Conservation (phyloP, 2,888 invertebrate genomes). For the Pyralis farinalis region DNA sequence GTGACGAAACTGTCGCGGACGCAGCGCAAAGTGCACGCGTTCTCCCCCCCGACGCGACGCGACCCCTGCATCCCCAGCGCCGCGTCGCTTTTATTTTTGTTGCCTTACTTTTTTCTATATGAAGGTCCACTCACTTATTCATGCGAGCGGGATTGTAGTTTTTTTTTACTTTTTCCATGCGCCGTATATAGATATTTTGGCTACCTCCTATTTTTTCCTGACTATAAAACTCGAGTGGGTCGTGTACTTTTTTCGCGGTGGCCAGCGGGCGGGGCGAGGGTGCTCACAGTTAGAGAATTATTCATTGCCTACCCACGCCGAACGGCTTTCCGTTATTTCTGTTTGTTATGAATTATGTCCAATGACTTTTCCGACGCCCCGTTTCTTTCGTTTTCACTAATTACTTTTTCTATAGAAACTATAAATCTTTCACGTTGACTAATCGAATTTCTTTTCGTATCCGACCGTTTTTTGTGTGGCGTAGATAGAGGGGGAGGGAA, state of each 20-base stretch:
- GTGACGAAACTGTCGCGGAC: slow-evolving; percentile 22
- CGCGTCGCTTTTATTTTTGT: slow-evolving; percentile 50
- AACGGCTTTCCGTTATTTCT: slow-evolving; percentile 79
- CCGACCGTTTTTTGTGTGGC: slow-evolving; percentile 6
- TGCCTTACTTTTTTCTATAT: slow-evolving; percentile 69
- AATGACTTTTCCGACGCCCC: slow-evolving; percentile 74
- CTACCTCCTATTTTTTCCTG: slow-evolving; percentile 75
- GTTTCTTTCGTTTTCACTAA: slow-evolving; percentile 75
- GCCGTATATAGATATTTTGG: slow-evolving; percentile 77
- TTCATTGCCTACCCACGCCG: slow-evolving; percentile 79
- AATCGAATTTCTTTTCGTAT: slow-evolving; percentile 20
- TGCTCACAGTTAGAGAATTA: slow-evolving; percentile 79
- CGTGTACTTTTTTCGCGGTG: slow-evolving; percentile 76
- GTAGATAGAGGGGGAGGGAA: slow-evolving; percentile 1
- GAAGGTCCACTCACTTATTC: slow-evolving; percentile 77
- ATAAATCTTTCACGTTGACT: slow-evolving; percentile 52
- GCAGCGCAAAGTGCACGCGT: slow-evolving; percentile 19
- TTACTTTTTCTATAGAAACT: slow-evolving; percentile 72
- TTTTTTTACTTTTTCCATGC: slow-evolving; percentile 68
- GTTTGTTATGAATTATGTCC: slow-evolving; percentile 80
- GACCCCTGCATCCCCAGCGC: slow-evolving; percentile 32
- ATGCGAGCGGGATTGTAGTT: slow-evolving; percentile 75
- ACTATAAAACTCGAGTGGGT: slow-evolving; percentile 75
- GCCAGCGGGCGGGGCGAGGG: slow-evolving; percentile 55
- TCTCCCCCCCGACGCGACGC: slow-evolving; percentile 22